Base-by-base conservation (phyloP, 23 tunicate genomes). In the Oikopleura albicans region DNA sequence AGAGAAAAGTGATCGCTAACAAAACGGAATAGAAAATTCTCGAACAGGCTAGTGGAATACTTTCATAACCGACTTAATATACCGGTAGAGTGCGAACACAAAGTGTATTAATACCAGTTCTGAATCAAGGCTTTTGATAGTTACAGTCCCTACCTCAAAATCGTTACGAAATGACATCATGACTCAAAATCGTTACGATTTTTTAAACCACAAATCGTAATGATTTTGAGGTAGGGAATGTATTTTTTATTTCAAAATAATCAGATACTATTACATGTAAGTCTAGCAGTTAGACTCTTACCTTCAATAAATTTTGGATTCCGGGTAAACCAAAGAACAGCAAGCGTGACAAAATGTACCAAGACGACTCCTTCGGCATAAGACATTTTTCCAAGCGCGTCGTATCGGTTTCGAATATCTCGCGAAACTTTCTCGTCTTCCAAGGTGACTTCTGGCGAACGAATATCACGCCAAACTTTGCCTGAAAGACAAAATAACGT, bases 261-360 rank as follows among this genome's bases (percentile, higher is more conserved):
- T n/a, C n/a, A n/a, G n/a, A n/a, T n/a, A n/a, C n/a, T n/a, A n/a
- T n/a, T n/a, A 88, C 40, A 88, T 1, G 39, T 89, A 75, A 39
- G 40, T 87, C 93, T 89, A 89, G 27, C 93, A 89, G 40, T 56
- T 75, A 29, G 87, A 34, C 40, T n/a, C n/a, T n/a, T n/a, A n/a
- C n/a, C n/a, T n/a, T n/a, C n/a, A n/a, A n/a, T n/a, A n/a, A 91
- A 41, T 39, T 88, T 88, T 33, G 97, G 97, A 84, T 86, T 90
- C 76, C 97, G 57, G 1, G 87, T 86, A 34, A 91, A 40, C 97
- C 97, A 91, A 0, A 91, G 85, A n/a, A 88, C 27, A 2, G 87
- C 88, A 49, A 91, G 76, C 37, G 85, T 40, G 4, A 91, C 31
- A 40, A 91, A 91, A 79, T 91, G 97, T 28, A 66, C 85, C 39